Conservation (phyloP, 2,888 invertebrate species). For the Erpobdella octoculata region DNA sequence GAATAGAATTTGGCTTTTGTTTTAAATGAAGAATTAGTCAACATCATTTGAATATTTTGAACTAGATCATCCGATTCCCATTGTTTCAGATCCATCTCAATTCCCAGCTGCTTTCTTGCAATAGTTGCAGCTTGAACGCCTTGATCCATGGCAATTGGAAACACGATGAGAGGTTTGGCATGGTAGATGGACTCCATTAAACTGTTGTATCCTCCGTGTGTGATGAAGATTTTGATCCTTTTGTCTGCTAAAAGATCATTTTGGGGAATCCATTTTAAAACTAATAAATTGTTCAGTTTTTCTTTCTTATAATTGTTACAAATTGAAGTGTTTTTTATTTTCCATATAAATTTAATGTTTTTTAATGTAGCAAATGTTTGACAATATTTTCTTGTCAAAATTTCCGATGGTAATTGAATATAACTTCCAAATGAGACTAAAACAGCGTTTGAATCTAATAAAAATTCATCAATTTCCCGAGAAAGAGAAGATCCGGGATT, state of each 20-base stretch:
- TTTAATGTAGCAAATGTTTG: slow-evolving; percentile 11
- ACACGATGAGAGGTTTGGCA: slow-evolving; percentile 27
- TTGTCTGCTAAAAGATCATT: slow-evolving; percentile 29
- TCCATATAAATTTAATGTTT: slow-evolving; percentile 24
- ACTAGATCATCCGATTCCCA: slow-evolving; percentile 26
- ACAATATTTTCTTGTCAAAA: slow-evolving; percentile 24
- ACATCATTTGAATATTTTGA: slow-evolving; percentile 5
- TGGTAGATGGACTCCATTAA: slow-evolving; percentile 27
- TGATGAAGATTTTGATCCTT: slow-evolving; percentile 25
- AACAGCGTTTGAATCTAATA: slow-evolving; percentile 10
- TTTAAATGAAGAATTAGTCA: slow-evolving; percentile 4
- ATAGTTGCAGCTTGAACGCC: slow-evolving; percentile 11
- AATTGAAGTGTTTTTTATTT: background rate
- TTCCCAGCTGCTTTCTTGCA: slow-evolving; percentile 18
- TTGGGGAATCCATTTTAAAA: slow-evolving; percentile 30
- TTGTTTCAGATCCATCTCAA: slow-evolving; percentile 23
- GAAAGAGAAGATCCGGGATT: slow-evolving; percentile 13
- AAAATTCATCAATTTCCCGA: slow-evolving; percentile 4
- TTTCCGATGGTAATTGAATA: slow-evolving; percentile 21
- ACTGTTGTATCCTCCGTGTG: slow-evolving; percentile 31
- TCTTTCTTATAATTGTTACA: slow-evolving; percentile 21
- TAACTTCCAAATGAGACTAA: slow-evolving; percentile 31
- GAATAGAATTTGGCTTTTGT: background rate
- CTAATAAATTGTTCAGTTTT: slow-evolving; percentile 1
- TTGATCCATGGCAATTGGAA: slow-evolving; percentile 30